Evolutionary conservation across 2,797 vertebrate genomes (phyloP).

Genomic region (Channallabes apus): DNA sequence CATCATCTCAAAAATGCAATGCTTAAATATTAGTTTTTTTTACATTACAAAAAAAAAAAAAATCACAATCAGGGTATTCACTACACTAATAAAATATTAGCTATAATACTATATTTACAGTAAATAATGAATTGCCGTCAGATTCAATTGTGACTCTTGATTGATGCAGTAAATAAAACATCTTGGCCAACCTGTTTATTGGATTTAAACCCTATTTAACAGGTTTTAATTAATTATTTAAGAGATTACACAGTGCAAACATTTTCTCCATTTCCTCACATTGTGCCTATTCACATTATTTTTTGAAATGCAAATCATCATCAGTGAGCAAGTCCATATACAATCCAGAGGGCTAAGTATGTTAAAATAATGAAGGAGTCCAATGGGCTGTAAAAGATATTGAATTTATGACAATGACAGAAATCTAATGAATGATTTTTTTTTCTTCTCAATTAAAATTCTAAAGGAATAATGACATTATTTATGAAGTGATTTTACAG

Average conservation of each 20-base stretch:
- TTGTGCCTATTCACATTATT: background rate
- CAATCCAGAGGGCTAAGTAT: background rate
- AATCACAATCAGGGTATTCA: background rate
- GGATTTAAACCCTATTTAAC: background rate
- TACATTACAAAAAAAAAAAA: background rate
- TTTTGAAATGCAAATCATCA: background rate
- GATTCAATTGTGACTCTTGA: background rate
- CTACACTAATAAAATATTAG: background rate
- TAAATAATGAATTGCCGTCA: background rate
- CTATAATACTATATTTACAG: background rate
- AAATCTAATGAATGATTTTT: conserved; percentile 17
- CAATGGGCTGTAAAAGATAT: background rate
- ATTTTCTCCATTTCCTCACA: background rate
- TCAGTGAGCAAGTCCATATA: background rate
- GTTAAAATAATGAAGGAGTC: background rate
- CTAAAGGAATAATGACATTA: conserved; percentile 2
- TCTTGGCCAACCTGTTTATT: background rate
- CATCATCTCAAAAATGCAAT: background rate
- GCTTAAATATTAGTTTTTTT: background rate
- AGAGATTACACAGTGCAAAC: background rate
- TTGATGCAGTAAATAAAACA: background rate
- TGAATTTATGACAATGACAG: background rate
- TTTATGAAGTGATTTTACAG: background rate
- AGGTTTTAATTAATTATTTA: background rate
- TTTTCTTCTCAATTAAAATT: background rate